Conservation (phyloP, 2,888 invertebrate genomes). For the Diachrysia chrysitis region DNA sequence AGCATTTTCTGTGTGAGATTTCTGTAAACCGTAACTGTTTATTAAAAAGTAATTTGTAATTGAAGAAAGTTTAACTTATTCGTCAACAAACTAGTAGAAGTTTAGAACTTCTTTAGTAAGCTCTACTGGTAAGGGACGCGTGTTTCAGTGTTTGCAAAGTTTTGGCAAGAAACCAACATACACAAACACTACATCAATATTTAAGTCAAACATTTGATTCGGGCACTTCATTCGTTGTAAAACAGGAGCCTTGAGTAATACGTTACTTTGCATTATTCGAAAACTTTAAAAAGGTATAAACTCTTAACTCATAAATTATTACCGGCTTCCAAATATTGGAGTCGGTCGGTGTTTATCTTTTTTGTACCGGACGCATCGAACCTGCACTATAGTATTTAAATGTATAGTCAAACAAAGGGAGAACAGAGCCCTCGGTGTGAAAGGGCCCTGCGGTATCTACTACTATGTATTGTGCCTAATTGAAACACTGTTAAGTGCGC, state of each 20-base stretch:
- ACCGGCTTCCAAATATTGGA: conserved; percentile 79
- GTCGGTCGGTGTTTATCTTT: conserved; percentile 73
- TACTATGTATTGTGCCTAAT: conserved; percentile 83
- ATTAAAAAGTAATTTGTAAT: background rate
- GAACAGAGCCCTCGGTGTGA: conserved; percentile 77
- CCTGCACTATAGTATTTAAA: conserved; percentile 82
- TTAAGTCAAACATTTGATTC: conserved; percentile 13
- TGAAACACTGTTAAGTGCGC: conserved; percentile 72
- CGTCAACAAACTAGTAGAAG: background rate
- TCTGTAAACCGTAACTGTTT: background rate
- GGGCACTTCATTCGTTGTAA: conserved; percentile 15
- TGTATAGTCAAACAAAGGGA: conserved; percentile 87
- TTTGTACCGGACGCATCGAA: conserved; percentile 75
- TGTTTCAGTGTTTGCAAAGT: conserved; percentile 14
- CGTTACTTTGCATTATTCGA: conserved; percentile 5
- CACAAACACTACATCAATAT: conserved; percentile 36
- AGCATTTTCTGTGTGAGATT: too few relatives aligned
- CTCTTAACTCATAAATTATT: conserved; percentile 78
- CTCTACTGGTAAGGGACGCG: conserved; percentile 17
- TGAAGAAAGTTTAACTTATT: background rate
- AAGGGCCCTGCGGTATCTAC: conserved; percentile 76
- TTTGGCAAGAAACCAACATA: conserved; percentile 44
- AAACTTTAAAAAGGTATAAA: conserved; percentile 37
- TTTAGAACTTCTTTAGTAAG: background rate
- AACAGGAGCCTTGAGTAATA: conserved; percentile 25